Evolutionary conservation across 2,797 vertebrate species (phyloP), one percentile per base, ranked within the genome.

Genomic region (Poecilia picta): DNA sequence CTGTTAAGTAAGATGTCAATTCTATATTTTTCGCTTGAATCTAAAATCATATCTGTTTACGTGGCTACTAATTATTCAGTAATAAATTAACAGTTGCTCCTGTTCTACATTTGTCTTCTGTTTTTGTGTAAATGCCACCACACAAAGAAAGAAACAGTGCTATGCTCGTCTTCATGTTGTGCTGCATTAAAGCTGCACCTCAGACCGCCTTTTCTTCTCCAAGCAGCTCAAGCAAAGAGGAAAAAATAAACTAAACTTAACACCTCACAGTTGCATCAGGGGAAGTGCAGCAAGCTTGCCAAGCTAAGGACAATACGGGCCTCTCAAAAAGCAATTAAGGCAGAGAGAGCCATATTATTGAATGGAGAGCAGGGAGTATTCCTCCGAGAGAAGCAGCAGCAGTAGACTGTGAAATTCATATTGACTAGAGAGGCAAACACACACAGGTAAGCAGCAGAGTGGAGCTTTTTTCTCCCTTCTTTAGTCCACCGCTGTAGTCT

Each of bases 281-380:
- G 86, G 89, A 91, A 89, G 87, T 83, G 87, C 88, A 88, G 92
- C 88, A 85, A 45, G 81, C 90, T 87, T 84, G 88, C 87, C 87
- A 88, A 93, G 88, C 88, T 91, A 90, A 94, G 91, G 89, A 93
- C 92, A 88, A 91, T 89, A 89, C 7, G 82, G 91, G 88, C 89
- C 92, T 93, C 92, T 95, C 89, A 90, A 91, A 95, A 95, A 95
- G 92, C 95, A 95, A 95, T 95, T 96, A 95, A 94, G 88, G 91
- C 74, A 82, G 83, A 88, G 90, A 89, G 89, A 94, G 92, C 93
- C 90, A 88, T 83, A 94, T 93, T 94, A 94, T 95, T 94, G 94
- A 94, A 92, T 86, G 87, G 84, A 84, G 85, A 75, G 81, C 88
- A 89, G 89, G 89, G 83, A 80, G 91, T 90, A 90, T 89, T 92